Conservation (phyloP, 2,113 vertebrate species). For the Chaetorhynchus papuensis region DNA sequence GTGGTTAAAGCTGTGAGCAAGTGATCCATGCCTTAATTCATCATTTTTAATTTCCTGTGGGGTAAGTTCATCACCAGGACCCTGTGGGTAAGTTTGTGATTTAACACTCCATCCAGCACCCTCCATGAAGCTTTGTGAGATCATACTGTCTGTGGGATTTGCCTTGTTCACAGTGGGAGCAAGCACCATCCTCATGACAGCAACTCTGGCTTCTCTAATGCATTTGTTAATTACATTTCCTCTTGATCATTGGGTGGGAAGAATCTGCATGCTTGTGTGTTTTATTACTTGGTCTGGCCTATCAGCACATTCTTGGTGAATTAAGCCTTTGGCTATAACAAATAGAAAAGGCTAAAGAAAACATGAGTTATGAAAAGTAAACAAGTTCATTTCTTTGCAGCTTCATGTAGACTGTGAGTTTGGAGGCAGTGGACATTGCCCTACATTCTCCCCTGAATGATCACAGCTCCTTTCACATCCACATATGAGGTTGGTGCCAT, state of each 20-base stretch:
- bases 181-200: conserved; percentile 62
- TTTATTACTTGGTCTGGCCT: conserved; percentile 75
- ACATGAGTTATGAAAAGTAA: conserved; percentile 27
- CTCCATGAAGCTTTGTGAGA: conserved; percentile 27
- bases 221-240: conserved; percentile 80
- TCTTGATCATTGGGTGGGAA: conserved; percentile 74
- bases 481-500: not conserved
- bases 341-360: conserved; percentile 54
- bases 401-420: not conserved
- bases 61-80: not conserved
- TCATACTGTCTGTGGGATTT: conserved; percentile 34
- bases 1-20: not conserved
- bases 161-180: conserved; percentile 49
- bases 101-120: conserved; percentile 36
- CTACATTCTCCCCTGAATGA: not conserved
- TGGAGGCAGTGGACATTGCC: not conserved
- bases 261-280: conserved; percentile 66
- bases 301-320: conserved; percentile 77
- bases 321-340: conserved; percentile 7
- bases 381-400: conserved; percentile 19
- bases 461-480: not conserved
- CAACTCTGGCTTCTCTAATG: conserved; percentile 74
- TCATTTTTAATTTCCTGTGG: conserved; percentile 41
- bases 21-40: not conserved
- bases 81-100: conserved; percentile 22